Conservation (phyloP, 2,888 invertebrate species). For the Protophormia terraenovae region DNA sequence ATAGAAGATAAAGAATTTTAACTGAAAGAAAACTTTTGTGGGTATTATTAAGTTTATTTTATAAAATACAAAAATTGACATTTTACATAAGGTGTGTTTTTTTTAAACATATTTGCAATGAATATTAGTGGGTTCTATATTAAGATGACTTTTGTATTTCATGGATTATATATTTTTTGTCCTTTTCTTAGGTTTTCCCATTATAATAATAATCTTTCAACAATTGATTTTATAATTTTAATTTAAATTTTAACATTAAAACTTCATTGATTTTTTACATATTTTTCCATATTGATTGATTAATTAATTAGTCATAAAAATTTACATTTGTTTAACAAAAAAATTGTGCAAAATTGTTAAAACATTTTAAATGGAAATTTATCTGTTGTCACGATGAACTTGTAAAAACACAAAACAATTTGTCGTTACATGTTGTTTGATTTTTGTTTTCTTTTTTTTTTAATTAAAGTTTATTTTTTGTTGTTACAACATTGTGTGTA, state of each 20-base stretch:
- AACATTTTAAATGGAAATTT: neutral
- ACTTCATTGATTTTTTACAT: constrained; percentile 3
- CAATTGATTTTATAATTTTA: no score
- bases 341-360: neutral
- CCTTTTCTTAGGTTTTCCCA: no score
- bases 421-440: constrained; percentile 26
- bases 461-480: neutral
- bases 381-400: constrained; percentile 58
- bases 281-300: constrained; percentile 14
- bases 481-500: constrained; percentile 19
- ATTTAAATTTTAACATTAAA: neutral
- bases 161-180: no score
- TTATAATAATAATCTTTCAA: no score
- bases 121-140: no score
- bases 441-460: neutral
- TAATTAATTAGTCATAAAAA: constrained; percentile 3
- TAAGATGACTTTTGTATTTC: no score
- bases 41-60: no score
- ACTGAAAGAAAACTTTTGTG: no score
- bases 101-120: no score
- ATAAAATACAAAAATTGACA: no score
- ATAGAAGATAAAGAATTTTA: no score
- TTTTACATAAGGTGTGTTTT: no score
- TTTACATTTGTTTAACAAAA: neutral
- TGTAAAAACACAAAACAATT: constrained; percentile 58